Conservation (phyloP, 1,140 invertebrate genomes). For the Myzus persicae region DNA sequence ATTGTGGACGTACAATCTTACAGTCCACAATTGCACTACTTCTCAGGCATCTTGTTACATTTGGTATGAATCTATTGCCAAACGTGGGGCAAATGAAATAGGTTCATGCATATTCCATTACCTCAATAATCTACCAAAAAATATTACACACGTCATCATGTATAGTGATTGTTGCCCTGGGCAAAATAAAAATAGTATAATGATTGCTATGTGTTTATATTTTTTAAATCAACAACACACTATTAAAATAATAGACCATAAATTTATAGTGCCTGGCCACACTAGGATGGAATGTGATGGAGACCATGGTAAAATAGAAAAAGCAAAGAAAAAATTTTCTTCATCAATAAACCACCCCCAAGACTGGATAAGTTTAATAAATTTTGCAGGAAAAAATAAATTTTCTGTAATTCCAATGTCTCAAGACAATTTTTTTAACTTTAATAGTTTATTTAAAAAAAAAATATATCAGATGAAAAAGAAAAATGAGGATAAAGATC, state of each 20-base stretch:
- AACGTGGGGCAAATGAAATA: constrained; percentile 23
- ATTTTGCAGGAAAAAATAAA: neutral
- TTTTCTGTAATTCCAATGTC: constrained; percentile 1
- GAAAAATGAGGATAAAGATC: neutral
- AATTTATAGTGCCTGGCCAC: constrained; percentile 63
- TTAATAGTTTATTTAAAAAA: neutral
- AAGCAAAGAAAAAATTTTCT: neutral
- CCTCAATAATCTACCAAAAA: neutral
- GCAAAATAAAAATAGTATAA: constrained; percentile 63
- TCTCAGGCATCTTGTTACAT: neutral
- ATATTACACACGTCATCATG: neutral
- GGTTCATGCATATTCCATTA: neutral
- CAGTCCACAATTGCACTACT: constrained; percentile 14
- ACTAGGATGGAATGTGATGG: constrained; percentile 61
- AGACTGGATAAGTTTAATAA: neutral
- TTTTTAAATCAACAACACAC: neutral
- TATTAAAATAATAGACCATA: constrained; percentile 62
- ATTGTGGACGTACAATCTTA: constrained; percentile 54
- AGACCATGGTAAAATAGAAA: constrained; percentile 60
- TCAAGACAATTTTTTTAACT: neutral
- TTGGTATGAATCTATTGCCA: neutral
- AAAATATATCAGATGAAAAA: neutral
- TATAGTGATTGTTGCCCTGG: constrained; percentile 62
- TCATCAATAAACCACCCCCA: neutral
- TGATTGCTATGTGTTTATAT: constrained; percentile 60